Conservation (phyloP, 37 sponge, comb jelly and placozoan species). For the Cliona cf. orientalis region DNA sequence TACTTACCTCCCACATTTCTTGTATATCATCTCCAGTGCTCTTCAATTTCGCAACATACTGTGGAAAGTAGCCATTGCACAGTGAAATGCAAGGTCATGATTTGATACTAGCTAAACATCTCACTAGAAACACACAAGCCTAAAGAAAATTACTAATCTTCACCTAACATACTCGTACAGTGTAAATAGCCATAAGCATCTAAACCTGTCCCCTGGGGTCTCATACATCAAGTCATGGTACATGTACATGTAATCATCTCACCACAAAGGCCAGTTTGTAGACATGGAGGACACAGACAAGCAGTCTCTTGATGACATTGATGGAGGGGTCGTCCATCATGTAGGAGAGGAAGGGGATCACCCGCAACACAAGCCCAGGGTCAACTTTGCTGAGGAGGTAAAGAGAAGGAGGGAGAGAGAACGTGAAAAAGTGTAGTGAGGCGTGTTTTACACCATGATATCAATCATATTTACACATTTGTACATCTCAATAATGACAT, state of each 20-base stretch:
- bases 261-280: slow-evolving; percentile 73
- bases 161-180: neutral
- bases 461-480: neutral
- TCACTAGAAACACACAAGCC: neutral
- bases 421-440: neutral
- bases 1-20: slow-evolving; percentile 79
- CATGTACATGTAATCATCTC: slow-evolving; percentile 4
- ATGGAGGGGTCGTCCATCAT: slow-evolving; percentile 62
- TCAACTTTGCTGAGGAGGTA: slow-evolving; percentile 66
- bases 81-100: neutral
- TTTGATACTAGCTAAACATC: neutral
- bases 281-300: slow-evolving; percentile 54
- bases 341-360: slow-evolving; percentile 66
- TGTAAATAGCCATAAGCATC: no score
- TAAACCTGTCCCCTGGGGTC: neutral
- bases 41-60: slow-evolving; percentile 47
- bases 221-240: neutral
- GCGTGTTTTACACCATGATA: neutral
- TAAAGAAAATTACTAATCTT: neutral
- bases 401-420: neutral
- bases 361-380: slow-evolving; percentile 44
- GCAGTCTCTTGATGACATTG: slow-evolving; percentile 62
- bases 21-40: slow-evolving; percentile 28
- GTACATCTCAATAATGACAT: slow-evolving; percentile 1
- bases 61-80: neutral